Conservation (phyloP, 2,888 invertebrate species). For the Noctua pronuba region DNA sequence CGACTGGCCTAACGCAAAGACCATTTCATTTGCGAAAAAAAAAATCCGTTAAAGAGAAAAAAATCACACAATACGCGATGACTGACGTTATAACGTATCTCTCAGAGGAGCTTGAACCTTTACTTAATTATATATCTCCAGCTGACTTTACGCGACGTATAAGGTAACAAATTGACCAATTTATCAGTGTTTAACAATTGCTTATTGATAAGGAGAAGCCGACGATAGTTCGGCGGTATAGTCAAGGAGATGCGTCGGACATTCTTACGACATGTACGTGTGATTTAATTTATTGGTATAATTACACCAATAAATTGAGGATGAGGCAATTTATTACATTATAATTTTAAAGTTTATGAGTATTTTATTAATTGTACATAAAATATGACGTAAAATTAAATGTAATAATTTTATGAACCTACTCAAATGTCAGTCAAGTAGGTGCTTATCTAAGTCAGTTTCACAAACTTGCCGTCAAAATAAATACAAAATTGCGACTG, state of each 20-base stretch:
- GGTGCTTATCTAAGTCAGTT: slow-evolving; percentile 2
- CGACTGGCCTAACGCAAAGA: background rate
- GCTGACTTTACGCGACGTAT: slow-evolving; percentile 57
- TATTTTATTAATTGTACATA: background rate
- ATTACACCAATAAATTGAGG: slow-evolving; percentile 15
- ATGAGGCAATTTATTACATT: slow-evolving; percentile 8
- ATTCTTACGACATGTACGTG: slow-evolving; percentile 21
- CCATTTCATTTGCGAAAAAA: background rate
- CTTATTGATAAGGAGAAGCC: slow-evolving; percentile 62
- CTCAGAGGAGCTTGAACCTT: slow-evolving; percentile 36
- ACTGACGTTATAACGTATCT: slow-evolving; percentile 38
- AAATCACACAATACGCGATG: slow-evolving; percentile 23
- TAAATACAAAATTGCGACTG: slow-evolving; percentile 8
- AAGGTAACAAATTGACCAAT: slow-evolving; percentile 75
- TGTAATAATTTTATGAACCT: background rate
- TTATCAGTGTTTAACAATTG: slow-evolving; percentile 75
- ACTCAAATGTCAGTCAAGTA: background rate
- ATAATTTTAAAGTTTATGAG: background rate
- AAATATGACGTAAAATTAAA: background rate
- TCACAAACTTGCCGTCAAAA: background rate
- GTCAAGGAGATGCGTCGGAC: slow-evolving; percentile 35
- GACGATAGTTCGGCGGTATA: slow-evolving; percentile 48
- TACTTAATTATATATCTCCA: slow-evolving; percentile 55
- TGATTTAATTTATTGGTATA: slow-evolving; percentile 32
- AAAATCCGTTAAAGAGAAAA: background rate